Percentiles rank a stretch among this genome's conserved stretches.
These are phyloP conservation scores for Actias luna DNA, from an alignment of 2,888 invertebrate genomes.

Conservation along the genomic window DNA sequence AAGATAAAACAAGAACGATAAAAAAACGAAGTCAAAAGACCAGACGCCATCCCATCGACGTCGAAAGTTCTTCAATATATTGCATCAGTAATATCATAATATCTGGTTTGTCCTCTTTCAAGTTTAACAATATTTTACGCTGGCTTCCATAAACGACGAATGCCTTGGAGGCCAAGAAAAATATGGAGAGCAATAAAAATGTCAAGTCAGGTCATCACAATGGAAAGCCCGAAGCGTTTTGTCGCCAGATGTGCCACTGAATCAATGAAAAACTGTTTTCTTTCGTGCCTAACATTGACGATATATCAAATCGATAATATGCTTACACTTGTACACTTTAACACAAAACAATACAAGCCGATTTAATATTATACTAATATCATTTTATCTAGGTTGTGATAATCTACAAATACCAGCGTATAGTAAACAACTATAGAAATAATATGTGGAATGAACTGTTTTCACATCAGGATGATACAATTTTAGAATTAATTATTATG, in stretches of 20 bases:
- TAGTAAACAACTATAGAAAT: too few relatives aligned
- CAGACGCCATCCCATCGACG: constrained; percentile 40
- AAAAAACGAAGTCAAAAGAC: constrained; percentile 34
- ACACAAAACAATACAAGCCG: background rate
- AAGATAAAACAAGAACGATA: constrained; percentile 47
- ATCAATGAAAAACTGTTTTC: constrained; percentile 81
- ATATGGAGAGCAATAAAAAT: constrained; percentile 80
- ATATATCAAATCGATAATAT: constrained; percentile 58
- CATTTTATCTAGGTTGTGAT: too few relatives aligned
- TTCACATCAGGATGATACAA: too few relatives aligned
- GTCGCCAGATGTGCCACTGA: constrained; percentile 79
- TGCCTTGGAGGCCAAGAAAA: constrained; percentile 74
- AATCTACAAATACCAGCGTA: too few relatives aligned
- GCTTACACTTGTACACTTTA: constrained; percentile 26
- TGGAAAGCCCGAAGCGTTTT: constrained; percentile 77
- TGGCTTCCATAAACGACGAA: constrained; percentile 60
- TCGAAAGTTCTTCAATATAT: constrained; percentile 64
- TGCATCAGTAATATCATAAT: constrained; percentile 66
- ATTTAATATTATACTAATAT: background rate
- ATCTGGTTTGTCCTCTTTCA: constrained; percentile 64
- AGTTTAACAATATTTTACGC: constrained; percentile 75
- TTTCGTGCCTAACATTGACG: constrained; percentile 68
- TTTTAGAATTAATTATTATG: too few relatives aligned
- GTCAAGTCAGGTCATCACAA: constrained; percentile 82
- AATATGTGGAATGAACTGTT: too few relatives aligned